phyloP scores from a whole-genome alignment of 2,888 invertebrate species.

The Stenotaenia linearis region DNA sequence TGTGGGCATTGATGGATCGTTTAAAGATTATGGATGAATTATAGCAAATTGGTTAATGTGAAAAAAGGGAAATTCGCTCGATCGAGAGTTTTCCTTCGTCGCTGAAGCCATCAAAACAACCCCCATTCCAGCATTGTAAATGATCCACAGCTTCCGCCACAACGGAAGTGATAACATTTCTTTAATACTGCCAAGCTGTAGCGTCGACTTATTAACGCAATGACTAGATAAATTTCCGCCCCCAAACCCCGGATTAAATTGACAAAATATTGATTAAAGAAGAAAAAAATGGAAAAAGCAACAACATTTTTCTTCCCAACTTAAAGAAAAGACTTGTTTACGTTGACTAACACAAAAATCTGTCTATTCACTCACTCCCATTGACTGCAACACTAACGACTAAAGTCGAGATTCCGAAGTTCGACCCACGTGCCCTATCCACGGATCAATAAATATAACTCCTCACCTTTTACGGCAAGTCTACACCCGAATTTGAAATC shows the following conservation, averaged over 20 bases:
- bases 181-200: not conserved
- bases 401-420: too few species aligned
- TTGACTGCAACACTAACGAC: too few species aligned
- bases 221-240: slow-evolving; percentile 6
- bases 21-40: not conserved
- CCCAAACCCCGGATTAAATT: not conserved
- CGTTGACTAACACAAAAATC: not conserved
- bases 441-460: too few species aligned
- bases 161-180: not conserved
- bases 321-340: not conserved
- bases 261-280: not conserved
- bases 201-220: not conserved
- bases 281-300: not conserved
- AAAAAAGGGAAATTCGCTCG: too few species aligned
- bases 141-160: not conserved
- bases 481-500: too few species aligned
- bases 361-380: not conserved
- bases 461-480: too few species aligned
- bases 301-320: not conserved
- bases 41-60: too few species aligned
- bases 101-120: not conserved
- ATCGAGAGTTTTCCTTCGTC: too few species aligned
- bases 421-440: too few species aligned
- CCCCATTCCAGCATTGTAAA: not conserved
- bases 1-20: not conserved